Evolutionary conservation across 2,888 invertebrate genomes (phyloP), one percentile per base, ranked within the genome.

Genomic region (Stenichneumon culpator): DNA sequence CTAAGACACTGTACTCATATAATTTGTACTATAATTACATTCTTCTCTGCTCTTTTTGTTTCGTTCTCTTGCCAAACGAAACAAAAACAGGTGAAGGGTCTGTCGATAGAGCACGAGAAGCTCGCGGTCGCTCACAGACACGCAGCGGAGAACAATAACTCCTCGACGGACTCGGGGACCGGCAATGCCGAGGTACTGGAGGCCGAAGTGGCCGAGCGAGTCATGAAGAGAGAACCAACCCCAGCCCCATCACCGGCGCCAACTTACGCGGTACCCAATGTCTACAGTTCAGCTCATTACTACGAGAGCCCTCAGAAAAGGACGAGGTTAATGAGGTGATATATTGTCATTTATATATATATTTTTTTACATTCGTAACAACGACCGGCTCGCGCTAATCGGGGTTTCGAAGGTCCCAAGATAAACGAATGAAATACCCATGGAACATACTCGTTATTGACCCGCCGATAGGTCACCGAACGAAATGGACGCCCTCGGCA

Each of bases 91-190:
- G 97, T 97, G 69, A 97, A 97, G 94, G 97, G 97, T 87, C 94
- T 97, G 92, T 97, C 97, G 92, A 96, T 97, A 91, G 97, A 97
- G 94, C 97, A 97, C 90, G 97, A 96, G 91, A 96, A 96, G 91
- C 91, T 96, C 90, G 96, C 95, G 57, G 95, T 95, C 87, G 95
- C 95, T 83, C 95, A 95, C 89, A 95, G 95, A 90, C 95, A 95
- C 87, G 93, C 92, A 73, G 92, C 92, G 47, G 94, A 93, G 85
- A 91, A 89, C 86, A 93, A 91, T 88, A 92, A 90, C 79, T 89
- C 92, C 72, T 90, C 91, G 54, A 89, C 89, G 78, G 92, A 94
- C 79, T 86, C 84, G n/a, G 63, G 93, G 92, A 69, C 95, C 94
- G 91, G 85, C 94, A 95, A 92, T 86, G 92, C 91, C 82, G 90